Percentiles rank a stretch among this genome's conserved stretches.
Evolutionary conservation across 2,888 invertebrate species (phyloP).

Genomic region (Atethmia centrago): DNA sequence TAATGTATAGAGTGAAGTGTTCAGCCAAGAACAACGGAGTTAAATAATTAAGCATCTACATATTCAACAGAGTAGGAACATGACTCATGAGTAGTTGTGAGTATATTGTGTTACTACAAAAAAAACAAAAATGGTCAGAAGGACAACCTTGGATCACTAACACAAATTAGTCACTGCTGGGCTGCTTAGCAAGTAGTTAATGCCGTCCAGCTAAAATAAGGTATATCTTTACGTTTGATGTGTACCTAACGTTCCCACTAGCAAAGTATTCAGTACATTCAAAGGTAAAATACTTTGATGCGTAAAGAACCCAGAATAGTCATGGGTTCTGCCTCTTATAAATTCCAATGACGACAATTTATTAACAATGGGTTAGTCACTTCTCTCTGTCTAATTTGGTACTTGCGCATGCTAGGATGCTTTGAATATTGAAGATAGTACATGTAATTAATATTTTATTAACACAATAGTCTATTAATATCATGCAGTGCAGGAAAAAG

Average conservation of each 20-base stretch:
- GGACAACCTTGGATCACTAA: not conserved
- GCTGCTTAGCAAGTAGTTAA: not conserved
- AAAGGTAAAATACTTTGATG: not conserved
- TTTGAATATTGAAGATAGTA: not conserved
- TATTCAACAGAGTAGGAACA: not conserved
- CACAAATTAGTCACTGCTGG: too few relatives aligned
- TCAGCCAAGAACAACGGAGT: not conserved
- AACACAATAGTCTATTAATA: conserved; percentile 31
- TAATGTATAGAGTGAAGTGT: not conserved
- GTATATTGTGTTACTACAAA: not conserved
- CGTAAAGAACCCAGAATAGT: not conserved
- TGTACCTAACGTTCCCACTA: too few relatives aligned
- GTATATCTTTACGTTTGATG: not conserved
- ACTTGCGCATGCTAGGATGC: conserved; percentile 18
- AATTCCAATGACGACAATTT: conserved; percentile 21
- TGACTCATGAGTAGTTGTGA: not conserved
- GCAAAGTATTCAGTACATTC: not conserved
- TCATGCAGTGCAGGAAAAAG: conserved; percentile 35
- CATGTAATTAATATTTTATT: conserved; percentile 18
- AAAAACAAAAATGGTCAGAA: not conserved
- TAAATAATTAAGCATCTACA: conserved; percentile 14
- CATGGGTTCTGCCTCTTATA: not conserved
- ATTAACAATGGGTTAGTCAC: conserved; percentile 23
- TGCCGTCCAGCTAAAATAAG: not conserved
- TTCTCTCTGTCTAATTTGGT: not conserved